These are phyloP conservation scores for Acrobasis suavella DNA, from an alignment of 2,888 invertebrate species.

Conservation along the genomic window DNA sequence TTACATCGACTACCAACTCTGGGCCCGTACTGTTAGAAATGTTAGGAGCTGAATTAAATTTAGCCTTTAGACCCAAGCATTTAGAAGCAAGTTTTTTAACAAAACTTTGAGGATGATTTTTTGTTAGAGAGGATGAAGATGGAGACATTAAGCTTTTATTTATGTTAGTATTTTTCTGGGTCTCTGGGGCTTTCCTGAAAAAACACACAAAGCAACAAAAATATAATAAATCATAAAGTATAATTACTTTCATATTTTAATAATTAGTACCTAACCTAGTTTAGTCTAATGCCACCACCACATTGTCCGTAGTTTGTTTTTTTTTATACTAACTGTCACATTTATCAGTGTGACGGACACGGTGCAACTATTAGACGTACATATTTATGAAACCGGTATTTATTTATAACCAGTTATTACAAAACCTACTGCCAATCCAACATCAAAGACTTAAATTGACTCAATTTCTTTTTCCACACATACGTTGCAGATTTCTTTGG, in stretches of 20 bases:
- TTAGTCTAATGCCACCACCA: slow-evolving; percentile 30
- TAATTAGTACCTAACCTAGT: slow-evolving; percentile 2
- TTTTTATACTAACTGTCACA: too few species aligned
- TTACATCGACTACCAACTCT: slow-evolving; percentile 63
- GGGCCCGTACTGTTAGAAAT: slow-evolving; percentile 64
- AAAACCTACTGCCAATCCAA: slow-evolving; percentile 42
- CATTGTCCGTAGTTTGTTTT: slow-evolving; percentile 20
- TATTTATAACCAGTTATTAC: background rate
- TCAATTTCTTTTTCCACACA: slow-evolving; percentile 51
- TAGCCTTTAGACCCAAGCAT: slow-evolving; percentile 77
- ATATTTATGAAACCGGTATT: background rate
- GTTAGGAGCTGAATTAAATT: slow-evolving; percentile 78
- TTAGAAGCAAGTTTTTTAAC: slow-evolving; percentile 80
- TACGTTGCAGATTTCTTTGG: slow-evolving; percentile 24
- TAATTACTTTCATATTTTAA: slow-evolving; percentile 24
- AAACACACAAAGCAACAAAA: slow-evolving; percentile 77
- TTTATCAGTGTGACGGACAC: too few species aligned
- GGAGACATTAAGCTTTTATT: slow-evolving; percentile 69
- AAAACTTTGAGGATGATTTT: slow-evolving; percentile 73
- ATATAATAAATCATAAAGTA: slow-evolving; percentile 51
- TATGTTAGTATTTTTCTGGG: slow-evolving; percentile 75
- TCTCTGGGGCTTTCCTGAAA: slow-evolving; percentile 78
- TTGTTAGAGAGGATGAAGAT: slow-evolving; percentile 73
- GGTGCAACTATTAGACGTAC: too few species aligned
- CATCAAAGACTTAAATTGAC: slow-evolving; percentile 51